Evolutionary conservation across 2,113 vertebrate genomes (phyloP), one percentile per base, ranked within the genome.

Genomic region (Rhinoderma darwinii): DNA sequence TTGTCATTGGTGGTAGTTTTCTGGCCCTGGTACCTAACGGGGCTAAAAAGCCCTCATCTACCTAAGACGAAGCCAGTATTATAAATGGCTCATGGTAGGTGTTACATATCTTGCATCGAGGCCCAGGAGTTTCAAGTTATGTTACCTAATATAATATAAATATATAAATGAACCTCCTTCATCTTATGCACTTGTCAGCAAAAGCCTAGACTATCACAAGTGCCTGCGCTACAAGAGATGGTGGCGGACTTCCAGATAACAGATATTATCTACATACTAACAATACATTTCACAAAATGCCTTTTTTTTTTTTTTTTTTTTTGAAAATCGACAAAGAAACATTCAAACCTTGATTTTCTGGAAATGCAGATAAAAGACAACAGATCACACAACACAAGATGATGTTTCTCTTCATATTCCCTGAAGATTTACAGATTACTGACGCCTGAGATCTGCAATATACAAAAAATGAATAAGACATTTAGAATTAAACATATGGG

Each of bases 331-430:
- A 27, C 14, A 39, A 81, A 4, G 39, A 82, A 66, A 39, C 0
- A 20, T 39, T 66, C 79, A 82, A 63, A 82, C 79, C 79, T 82
- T 30, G 6, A 63, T 20, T 82, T 56, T 25, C 37, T 12, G 37
- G 56, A 30, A 43, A 18, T 44, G 39, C 25, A 4, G 56, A 44
- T 41, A 82, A 37, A 41, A 82, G 41, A 20, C 6, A 44, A 10
- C n/a, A 82, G 79, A 37, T 66, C 9, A 82, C 37, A 12, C 79
- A 82, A 30, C 56, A 82, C 59, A 56, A 41, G 41, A 30, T 43
- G 25, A 44, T 0, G 8, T 1, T 44, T 61, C 32, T 66, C 79
- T 63, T 82, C 79, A 61, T 82, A 17, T 27, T 66, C n/a, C 20
- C 35, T 1, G 14, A 43, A 14, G 12, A 14, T 41, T 10, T 9